A percentile compares a stretch with the other conserved stretches of the same genome.
Evolutionary conservation across 2,797 vertebrate species (phyloP).

Genomic region (Micromesistius poutassou): DNA sequence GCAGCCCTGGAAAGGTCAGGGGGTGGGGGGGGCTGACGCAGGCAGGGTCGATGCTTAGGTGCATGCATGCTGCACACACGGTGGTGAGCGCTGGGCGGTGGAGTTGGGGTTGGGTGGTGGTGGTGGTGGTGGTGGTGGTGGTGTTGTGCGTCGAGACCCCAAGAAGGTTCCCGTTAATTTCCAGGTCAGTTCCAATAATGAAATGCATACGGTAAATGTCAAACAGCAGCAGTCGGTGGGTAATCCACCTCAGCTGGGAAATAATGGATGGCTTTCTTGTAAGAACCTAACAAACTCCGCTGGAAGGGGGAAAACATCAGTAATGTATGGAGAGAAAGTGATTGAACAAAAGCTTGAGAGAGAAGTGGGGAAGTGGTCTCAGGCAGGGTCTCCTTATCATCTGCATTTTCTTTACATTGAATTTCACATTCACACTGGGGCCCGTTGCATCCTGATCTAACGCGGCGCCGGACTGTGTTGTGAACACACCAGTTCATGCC

Average conservation of each 20-base stretch:
- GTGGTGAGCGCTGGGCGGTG: not conserved
- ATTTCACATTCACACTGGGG: no score
- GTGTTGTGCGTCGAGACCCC: constrained; percentile 39
- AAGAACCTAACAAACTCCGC: constrained; percentile 58
- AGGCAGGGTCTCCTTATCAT: no score
- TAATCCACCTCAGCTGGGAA: constrained; percentile 75
- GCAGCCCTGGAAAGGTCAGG: constrained; percentile 76
- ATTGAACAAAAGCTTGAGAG: not conserved
- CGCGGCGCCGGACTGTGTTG: no score
- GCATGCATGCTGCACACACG: constrained; percentile 18
- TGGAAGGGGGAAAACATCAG: constrained; percentile 36
- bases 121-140: not conserved
- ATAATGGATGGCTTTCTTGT: constrained; percentile 77
- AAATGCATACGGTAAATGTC: constrained; percentile 82
- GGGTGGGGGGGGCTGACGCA: constrained; percentile 45
- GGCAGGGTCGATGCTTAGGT: constrained; percentile 65
- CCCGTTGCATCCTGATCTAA: no score
- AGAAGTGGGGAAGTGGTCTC: not conserved
- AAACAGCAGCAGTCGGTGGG: constrained; percentile 68
- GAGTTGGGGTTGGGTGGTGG: not conserved
- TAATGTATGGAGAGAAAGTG: constrained; percentile 5
- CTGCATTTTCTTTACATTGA: no score
- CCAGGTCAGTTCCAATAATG: constrained; percentile 81
- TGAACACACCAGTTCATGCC: no score
- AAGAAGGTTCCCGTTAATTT: constrained; percentile 73